Conservation (phyloP, 2,888 invertebrate genomes). For the Ornithoptera alexandrae region DNA sequence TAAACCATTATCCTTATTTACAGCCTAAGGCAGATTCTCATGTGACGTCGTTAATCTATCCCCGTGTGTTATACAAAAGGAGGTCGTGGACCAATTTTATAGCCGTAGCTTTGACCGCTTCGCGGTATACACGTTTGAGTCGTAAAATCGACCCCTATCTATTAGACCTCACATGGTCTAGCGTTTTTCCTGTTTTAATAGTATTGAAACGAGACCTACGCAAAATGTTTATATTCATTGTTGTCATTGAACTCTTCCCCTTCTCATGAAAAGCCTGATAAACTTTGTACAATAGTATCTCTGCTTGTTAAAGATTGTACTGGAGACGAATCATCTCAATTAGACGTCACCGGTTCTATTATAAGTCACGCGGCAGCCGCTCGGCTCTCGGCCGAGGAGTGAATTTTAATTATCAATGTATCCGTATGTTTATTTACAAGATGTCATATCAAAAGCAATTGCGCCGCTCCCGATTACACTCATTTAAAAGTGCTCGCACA, state of each 20-base stretch:
- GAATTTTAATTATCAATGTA: slow-evolving; percentile 14
- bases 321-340: no score
- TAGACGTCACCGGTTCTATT: background rate
- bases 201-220: no score
- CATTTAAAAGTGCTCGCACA: slow-evolving; percentile 6
- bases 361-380: background rate
- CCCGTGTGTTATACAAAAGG: slow-evolving; percentile 7
- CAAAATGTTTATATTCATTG: no score
- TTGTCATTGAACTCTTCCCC: no score
- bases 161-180: slow-evolving; percentile 5
- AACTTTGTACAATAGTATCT: no score
- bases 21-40: background rate
- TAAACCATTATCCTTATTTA: no score
- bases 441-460: slow-evolving; percentile 14
- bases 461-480: slow-evolving; percentile 8
- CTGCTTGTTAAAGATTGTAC: no score
- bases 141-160: slow-evolving; percentile 18
- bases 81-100: slow-evolving; percentile 23
- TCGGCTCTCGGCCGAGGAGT: background rate
- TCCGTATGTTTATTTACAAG: slow-evolving; percentile 8
- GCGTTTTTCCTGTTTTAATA: slow-evolving; percentile 2
- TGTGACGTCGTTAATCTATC: background rate
- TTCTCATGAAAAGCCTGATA: no score
- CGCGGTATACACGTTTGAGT: background rate
- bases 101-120: background rate